Evolutionary conservation across 2,888 invertebrate species (phyloP).

Genomic region (Unio delphinus): DNA sequence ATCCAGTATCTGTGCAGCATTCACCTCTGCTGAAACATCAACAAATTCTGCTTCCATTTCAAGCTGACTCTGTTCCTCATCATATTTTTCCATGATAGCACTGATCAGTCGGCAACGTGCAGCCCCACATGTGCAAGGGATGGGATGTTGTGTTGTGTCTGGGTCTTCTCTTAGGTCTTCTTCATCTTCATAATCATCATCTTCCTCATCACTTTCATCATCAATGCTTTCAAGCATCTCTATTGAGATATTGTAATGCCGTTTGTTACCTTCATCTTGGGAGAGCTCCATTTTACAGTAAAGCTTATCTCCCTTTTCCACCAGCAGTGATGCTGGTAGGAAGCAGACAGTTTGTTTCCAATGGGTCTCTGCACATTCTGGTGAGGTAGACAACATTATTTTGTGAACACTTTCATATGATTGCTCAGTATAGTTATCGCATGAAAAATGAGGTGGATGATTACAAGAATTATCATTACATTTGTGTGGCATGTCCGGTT

Average conservation of each 20-base stretch:
- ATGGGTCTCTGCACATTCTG: conserved; percentile 83
- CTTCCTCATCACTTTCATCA: conserved; percentile 24
- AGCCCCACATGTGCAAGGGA: conserved; percentile 60
- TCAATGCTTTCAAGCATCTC: conserved; percentile 43
- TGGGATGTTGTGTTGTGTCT: conserved; percentile 49
- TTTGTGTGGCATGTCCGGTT: not conserved
- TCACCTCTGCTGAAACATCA: conserved; percentile 47
- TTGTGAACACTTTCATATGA: conserved; percentile 45
- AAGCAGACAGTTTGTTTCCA: conserved; percentile 96
- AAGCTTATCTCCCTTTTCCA: conserved; percentile 77
- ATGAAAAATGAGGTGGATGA: no score
- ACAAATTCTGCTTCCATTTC: conserved; percentile 54
- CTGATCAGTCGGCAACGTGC: conserved; percentile 55
- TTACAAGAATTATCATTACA: no score
- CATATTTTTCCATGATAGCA: conserved; percentile 59
- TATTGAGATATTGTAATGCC: conserved; percentile 60
- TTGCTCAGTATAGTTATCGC: no score
- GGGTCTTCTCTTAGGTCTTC: conserved; percentile 35
- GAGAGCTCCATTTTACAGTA: conserved; percentile 48
- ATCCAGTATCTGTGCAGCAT: conserved; percentile 40
- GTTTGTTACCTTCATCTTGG: conserved; percentile 49
- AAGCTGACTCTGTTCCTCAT: conserved; percentile 52
- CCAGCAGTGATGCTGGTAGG: conserved; percentile 81
- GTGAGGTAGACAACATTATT: conserved; percentile 85
- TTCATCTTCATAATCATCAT: conserved; percentile 26